Evolutionary conservation across 2,113 vertebrate species (phyloP), one percentile per base, ranked within the genome.

Genomic region (Myocastor coypus): DNA sequence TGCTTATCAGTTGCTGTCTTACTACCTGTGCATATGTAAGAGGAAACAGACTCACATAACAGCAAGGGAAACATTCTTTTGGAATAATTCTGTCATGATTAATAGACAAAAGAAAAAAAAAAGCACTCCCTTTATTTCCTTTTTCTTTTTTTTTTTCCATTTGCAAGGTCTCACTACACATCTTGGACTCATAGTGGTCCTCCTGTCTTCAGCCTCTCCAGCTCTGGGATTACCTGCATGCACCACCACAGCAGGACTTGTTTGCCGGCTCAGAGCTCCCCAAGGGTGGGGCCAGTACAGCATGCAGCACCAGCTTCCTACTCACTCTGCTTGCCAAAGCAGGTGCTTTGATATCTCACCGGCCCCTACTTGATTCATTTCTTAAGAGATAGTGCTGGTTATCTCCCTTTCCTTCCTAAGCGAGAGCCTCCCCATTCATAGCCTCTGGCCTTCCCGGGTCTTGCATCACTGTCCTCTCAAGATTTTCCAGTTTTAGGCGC

Each of bases 361-460:
- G 17, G 55, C 55, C 55, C 55, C 16, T 57, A 57, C 55, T 57
- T 16, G 4, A 26, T 12, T 80, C 46, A 46, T 30, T 57, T 94
- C 22, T 12, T 42, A n/a, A 5, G 42, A 78, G 30, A 78, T 2
- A 0, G 0, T 20, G 1, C 0, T 50, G 0, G 30, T 59, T 83
- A 83, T 55, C 20, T 20, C 0, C n/a, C 61, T 22, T 52, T 86
- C 68, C 22, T 61, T 92, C 52, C 17, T 32, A 30, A 1, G 42
- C 30, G 30, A 66, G 2, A n/a, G 46, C 42, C 46, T 46, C 4
- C 34, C 73, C 5, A 78, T 64, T 30, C 28, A 75, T 2, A 50
- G 59, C 3, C 50, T 89, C 7, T 1, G 1, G 24, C 13, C 28
- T 69, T 12, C 3, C 16, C 12, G 8, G 87, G 2, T 19, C 16